A percentile compares a stretch with the other conserved stretches of the same genome.
Conservation (phyloP, 1,140 invertebrate species). For the Camponotus vicinus region DNA sequence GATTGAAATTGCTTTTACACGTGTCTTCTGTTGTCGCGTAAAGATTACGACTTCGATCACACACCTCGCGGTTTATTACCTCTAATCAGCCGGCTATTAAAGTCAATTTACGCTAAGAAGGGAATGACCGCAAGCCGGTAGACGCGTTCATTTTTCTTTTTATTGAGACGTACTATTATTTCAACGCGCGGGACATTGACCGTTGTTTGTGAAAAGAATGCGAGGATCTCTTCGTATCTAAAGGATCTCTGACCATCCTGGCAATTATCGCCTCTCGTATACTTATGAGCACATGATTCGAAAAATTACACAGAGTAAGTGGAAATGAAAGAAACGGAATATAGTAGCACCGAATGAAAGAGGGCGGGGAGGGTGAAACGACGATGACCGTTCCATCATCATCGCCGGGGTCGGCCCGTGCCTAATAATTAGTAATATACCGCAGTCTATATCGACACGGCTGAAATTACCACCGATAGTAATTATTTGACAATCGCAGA, state of each 20-base stretch:
- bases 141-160: constrained; percentile 33
- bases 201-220: background rate
- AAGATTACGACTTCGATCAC: constrained; percentile 44
- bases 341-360: constrained; percentile 67
- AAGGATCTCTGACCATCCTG: background rate
- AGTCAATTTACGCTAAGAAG: constrained; percentile 39
- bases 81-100: constrained; percentile 56
- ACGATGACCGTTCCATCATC: constrained; percentile 64
- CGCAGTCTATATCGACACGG: constrained; percentile 78
- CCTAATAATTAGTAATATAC: constrained; percentile 80
- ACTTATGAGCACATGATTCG: background rate
- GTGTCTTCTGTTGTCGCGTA: constrained; percentile 49
- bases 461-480: constrained; percentile 80
- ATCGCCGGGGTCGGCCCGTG: constrained; percentile 66
- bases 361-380: constrained; percentile 50
- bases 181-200: too few species aligned
- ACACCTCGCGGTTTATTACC: constrained; percentile 50
- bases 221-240: too few species aligned
- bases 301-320: constrained; percentile 7
- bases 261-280: constrained; percentile 64
- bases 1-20: constrained; percentile 59
- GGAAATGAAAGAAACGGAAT: constrained; percentile 47
- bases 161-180: constrained; percentile 4
- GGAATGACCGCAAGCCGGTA: constrained; percentile 33
- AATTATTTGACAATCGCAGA: constrained; percentile 83